Percentiles rank a stretch among this genome's conserved stretches.
These are phyloP conservation scores for Meganola albula DNA, from an alignment of 2,888 invertebrate genomes.

Conservation along the genomic window DNA sequence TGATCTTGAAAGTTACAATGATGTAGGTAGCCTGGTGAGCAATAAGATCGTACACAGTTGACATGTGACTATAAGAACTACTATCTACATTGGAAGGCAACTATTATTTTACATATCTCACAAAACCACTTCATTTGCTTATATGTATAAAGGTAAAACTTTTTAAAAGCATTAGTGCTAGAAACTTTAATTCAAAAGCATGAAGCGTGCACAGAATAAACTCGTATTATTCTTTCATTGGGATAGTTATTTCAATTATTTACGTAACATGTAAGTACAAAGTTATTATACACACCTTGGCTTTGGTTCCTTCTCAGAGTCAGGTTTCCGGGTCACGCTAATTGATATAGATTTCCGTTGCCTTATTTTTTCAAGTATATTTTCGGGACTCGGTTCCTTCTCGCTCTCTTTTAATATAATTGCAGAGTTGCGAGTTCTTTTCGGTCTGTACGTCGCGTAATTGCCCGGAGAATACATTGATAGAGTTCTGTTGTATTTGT, in stretches of 20 bases:
- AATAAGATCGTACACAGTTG: constrained; percentile 19
- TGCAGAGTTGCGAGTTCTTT: constrained; percentile 68
- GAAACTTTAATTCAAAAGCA: constrained; percentile 67
- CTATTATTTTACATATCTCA: constrained; percentile 36
- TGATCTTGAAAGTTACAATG: constrained; percentile 28
- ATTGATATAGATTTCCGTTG: constrained; percentile 70
- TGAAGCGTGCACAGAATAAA: constrained; percentile 74
- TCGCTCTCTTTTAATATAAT: constrained; percentile 71
- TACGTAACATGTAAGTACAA: constrained; percentile 57
- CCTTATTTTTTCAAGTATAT: constrained; percentile 71
- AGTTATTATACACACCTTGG: constrained; percentile 68
- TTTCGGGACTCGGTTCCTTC: constrained; percentile 71
- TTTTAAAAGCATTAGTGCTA: constrained; percentile 70
- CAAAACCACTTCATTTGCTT: constrained; percentile 35
- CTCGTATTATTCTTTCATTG: constrained; percentile 51
- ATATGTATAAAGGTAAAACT: constrained; percentile 45
- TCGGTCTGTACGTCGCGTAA: constrained; percentile 72
- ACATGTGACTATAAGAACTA: constrained; percentile 22
- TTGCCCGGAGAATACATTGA: constrained; percentile 71
- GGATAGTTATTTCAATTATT: constrained; percentile 72
- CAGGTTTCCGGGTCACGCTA: constrained; percentile 69
- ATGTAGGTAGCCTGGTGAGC: constrained; percentile 22
- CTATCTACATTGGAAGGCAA: constrained; percentile 30
- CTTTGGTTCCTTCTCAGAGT: constrained; percentile 58
- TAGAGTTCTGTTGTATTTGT: constrained; percentile 64